Percentiles rank a stretch among this genome's conserved stretches.
Evolutionary conservation across 2,797 vertebrate species (phyloP).

Genomic region (Pyrocephalus nanus): DNA sequence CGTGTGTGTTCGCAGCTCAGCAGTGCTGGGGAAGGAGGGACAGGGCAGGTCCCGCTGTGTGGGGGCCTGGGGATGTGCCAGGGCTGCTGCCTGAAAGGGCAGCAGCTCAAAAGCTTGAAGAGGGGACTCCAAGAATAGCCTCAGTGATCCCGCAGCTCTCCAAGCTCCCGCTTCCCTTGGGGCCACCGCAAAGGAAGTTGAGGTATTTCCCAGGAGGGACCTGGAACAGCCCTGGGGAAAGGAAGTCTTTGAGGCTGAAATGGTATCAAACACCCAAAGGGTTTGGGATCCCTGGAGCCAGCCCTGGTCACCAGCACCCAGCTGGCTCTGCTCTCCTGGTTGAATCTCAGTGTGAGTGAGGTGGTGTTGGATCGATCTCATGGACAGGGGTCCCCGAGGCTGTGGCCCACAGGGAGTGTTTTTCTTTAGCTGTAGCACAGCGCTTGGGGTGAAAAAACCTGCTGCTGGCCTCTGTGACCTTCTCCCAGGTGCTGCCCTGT

Average conservation of each 20-base stretch:
- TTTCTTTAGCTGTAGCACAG: neutral
- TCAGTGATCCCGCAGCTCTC: rapidly evolving
- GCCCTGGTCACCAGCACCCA: neutral
- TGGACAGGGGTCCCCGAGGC: rapidly evolving
- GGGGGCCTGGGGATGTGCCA: neutral
- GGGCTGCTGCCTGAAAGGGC: neutral
- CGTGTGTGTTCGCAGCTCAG: neutral
- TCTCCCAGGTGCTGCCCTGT: too few relatives aligned
- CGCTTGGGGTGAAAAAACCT: neutral
- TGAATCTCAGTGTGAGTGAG: rapidly evolving
- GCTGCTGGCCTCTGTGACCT: neutral
- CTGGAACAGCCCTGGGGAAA: neutral
- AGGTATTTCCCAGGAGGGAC: neutral
- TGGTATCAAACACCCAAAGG: neutral
- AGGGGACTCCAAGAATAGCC: neutral
- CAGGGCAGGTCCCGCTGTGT: rapidly evolving
- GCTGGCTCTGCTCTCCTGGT: neutral
- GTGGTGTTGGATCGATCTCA: rapidly evolving
- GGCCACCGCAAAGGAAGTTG: neutral
- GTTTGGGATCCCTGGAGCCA: neutral
- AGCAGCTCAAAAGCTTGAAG: neutral
- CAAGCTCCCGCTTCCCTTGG: neutral
- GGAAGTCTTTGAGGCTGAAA: neutral
- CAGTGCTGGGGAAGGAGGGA: neutral
- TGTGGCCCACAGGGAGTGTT: rapidly evolving